Percentiles rank a stretch among this genome's conserved stretches.
These are phyloP conservation scores for Ceratoteleas bidentatus DNA, from an alignment of 1,140 invertebrate genomes.

Conservation along the genomic window DNA sequence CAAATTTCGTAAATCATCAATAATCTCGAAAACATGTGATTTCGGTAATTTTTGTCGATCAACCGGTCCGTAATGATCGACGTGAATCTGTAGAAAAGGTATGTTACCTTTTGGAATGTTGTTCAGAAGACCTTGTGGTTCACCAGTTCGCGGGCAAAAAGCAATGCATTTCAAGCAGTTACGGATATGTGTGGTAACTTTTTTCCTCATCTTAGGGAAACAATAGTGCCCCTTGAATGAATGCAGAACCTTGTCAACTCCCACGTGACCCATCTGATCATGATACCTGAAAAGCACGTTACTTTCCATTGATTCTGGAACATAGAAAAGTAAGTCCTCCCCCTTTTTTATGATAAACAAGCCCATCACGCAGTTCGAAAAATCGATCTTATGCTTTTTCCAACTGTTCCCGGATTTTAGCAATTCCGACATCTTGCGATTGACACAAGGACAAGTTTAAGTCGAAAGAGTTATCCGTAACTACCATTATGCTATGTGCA, in stretches of 20 bases:
- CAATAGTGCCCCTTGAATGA: conserved; percentile 44
- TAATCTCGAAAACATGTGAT: conserved; percentile 54
- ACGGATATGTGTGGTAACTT: conserved; percentile 33
- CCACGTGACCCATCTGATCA: conserved; percentile 66
- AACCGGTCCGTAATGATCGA: conserved; percentile 50
- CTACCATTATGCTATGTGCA: conserved; percentile 5
- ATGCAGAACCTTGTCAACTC: conserved; percentile 59
- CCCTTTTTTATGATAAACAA: conserved; percentile 34
- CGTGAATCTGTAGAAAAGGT: conserved; percentile 61
- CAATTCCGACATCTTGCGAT: too few species aligned
- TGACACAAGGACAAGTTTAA: too few species aligned
- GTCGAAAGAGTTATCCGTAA: background rate
- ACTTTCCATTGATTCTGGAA: conserved; percentile 15
- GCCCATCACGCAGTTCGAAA: conserved; percentile 27
- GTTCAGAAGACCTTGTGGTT: background rate
- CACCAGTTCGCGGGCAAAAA: conserved; percentile 16
- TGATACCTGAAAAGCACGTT: conserved; percentile 50
- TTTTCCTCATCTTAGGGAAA: conserved; percentile 49
- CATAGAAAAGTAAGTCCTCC: conserved; percentile 33
- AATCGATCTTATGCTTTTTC: background rate
- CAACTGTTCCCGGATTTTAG: too few species aligned
- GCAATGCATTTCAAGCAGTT: conserved; percentile 59
- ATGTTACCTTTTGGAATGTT: background rate
- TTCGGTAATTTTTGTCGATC: conserved; percentile 27
- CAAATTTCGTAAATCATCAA: conserved; percentile 48